phyloP scores from a whole-genome alignment of 2,888 invertebrate species.

The Agrochola litura region DNA sequence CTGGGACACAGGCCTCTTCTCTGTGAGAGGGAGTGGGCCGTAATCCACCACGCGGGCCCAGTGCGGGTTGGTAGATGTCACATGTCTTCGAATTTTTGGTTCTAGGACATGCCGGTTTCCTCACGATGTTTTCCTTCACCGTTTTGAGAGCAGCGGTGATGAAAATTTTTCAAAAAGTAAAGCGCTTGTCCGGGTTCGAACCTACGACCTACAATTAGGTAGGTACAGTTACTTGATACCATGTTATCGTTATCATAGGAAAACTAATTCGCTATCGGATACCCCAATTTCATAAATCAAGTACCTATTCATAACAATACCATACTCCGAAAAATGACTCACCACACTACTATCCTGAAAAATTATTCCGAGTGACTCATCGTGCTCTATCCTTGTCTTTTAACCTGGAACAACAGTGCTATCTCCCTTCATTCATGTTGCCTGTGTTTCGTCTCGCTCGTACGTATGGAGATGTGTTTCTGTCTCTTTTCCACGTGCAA shows the following conservation, averaged over 20 bases:
- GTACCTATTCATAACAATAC: conserved; percentile 10
- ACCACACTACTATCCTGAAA: conserved; percentile 52
- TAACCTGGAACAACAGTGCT: conserved; percentile 26
- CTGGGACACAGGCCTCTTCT: no score
- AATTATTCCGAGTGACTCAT: conserved; percentile 58
- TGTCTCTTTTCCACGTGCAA: conserved; percentile 52
- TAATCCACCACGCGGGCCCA: no score
- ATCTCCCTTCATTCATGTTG: conserved; percentile 35
- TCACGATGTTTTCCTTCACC: no score
- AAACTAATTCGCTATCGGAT: conserved; percentile 1
- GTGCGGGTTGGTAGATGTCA: no score
- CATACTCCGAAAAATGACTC: conserved; percentile 53
- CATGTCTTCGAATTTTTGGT: no score
- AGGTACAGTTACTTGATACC: no score
- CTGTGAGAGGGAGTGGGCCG: no score
- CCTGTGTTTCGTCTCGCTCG: conserved; percentile 35
- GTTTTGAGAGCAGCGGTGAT: no score
- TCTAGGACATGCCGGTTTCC: no score
- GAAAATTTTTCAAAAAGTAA: no score
- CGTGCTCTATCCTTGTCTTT: conserved; percentile 54
- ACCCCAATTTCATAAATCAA: conserved; percentile 6
- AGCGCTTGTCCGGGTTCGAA: no score
- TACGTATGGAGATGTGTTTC: neutral
- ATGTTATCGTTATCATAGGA: neutral
- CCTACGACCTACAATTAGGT: no score